A percentile compares a stretch with the other conserved stretches of the same genome.
These are phyloP conservation scores for Macrotrachela quadricornifera DNA, from an alignment of 1,140 invertebrate genomes.

Conservation along the genomic window DNA sequence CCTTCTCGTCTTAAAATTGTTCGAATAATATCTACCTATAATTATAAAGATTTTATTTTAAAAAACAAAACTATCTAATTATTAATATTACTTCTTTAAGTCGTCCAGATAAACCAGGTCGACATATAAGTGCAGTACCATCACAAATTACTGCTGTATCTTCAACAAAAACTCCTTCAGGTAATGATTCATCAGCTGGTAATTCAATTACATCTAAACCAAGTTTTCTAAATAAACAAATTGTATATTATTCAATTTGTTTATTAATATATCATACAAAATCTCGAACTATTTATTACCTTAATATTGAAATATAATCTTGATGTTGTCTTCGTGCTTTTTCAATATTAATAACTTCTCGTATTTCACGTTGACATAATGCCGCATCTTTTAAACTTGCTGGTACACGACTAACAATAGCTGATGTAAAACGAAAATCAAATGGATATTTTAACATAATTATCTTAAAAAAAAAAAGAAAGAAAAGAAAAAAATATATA, in stretches of 20 bases:
- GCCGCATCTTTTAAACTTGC: constrained; percentile 3
- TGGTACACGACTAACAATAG: constrained; percentile 7
- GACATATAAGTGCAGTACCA: constrained; percentile 64
- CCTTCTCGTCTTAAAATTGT: constrained; percentile 61
- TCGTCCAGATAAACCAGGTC: constrained; percentile 43
- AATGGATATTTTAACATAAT: neutral
- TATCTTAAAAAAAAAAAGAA: too few species aligned
- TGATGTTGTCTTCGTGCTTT: constrained; percentile 13
- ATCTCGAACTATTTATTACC: neutral
- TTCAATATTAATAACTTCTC: constrained; percentile 12
- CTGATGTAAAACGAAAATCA: constrained; percentile 6
- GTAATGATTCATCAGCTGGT: constrained; percentile 56
- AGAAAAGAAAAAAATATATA: too few species aligned
- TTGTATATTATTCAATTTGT: constrained; percentile 10
- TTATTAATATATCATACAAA: neutral
- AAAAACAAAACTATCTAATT: constrained; percentile 1
- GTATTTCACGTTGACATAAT: neutral
- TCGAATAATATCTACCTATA: constrained; percentile 52
- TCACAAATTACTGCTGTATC: constrained; percentile 73
- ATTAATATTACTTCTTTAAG: constrained; percentile 49
- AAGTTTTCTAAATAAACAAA: constrained; percentile 46
- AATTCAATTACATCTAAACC: constrained; percentile 76
- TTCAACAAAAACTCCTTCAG: constrained; percentile 64
- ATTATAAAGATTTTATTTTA: constrained; percentile 9
- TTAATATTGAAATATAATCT: constrained; percentile 5